phyloP scores from a whole-genome alignment of 2,888 invertebrate genomes.

The Thereva unica region DNA sequence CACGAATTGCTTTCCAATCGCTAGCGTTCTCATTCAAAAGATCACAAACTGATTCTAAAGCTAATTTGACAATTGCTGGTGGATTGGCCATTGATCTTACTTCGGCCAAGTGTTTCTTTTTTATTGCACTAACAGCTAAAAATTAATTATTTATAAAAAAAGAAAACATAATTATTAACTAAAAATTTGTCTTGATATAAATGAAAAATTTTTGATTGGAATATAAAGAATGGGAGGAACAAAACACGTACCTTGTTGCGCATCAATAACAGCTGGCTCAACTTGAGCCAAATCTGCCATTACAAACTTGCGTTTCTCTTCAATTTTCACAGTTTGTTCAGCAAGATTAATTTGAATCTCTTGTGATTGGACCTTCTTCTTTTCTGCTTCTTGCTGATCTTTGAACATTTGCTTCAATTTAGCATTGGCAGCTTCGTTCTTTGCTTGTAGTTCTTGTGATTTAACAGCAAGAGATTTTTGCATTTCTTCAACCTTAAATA shows the following conservation, averaged over 20 bases:
- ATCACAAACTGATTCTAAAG: slow-evolving; percentile 92
- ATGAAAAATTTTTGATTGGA: not conserved
- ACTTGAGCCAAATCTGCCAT: slow-evolving; percentile 96
- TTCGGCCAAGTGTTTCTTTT: slow-evolving; percentile 94
- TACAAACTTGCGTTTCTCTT: slow-evolving; percentile 90
- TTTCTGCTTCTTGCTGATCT: slow-evolving; percentile 98
- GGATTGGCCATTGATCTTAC: slow-evolving; percentile 94
- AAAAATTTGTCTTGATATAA: slow-evolving; percentile 11
- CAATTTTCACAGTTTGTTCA: slow-evolving; percentile 91
- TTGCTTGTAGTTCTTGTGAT: slow-evolving; percentile 90
- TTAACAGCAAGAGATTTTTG: slow-evolving; percentile 98
- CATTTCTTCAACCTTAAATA: slow-evolving; percentile 85
- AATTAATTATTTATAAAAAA: slow-evolving; percentile 10
- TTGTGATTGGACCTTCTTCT: slow-evolving; percentile 97
- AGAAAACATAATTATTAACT: slow-evolving; percentile 37
- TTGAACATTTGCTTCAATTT: slow-evolving; percentile 99
- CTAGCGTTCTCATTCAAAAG: slow-evolving; percentile 87
- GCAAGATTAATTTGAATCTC: slow-evolving; percentile 87
- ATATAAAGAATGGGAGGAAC: not conserved
- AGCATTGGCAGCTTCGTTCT: slow-evolving; percentile 99
- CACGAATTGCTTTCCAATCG: slow-evolving; percentile 93
- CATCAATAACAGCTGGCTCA: slow-evolving; percentile 98
- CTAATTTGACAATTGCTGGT: slow-evolving; percentile 88
- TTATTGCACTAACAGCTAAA: slow-evolving; percentile 90
- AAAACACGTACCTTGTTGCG: slow-evolving; percentile 80